Conservation (phyloP, 2,113 vertebrate species). For the Protobothrops mucrosquamatus region DNA sequence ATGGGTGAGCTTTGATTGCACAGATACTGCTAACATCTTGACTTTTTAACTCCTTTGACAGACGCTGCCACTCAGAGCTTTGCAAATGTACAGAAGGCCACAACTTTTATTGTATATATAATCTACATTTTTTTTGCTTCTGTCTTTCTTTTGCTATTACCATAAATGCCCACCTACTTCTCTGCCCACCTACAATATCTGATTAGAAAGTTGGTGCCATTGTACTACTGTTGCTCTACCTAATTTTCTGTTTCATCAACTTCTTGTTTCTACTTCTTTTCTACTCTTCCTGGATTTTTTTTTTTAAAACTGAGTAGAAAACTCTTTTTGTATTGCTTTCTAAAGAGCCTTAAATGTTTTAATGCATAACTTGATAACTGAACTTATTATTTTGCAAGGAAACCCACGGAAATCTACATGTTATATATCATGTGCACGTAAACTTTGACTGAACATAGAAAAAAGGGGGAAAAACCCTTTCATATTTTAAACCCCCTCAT, state of each 20-base stretch:
- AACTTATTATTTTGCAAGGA: neutral
- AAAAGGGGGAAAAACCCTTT: neutral
- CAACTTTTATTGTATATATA: neutral
- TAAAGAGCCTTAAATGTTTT: neutral
- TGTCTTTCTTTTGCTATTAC: neutral
- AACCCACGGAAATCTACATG: neutral
- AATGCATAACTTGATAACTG: neutral
- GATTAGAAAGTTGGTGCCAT: neutral
- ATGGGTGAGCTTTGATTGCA: neutral
- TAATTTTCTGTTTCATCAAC: neutral
- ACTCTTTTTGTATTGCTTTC: neutral
- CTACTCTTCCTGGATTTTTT: neutral
- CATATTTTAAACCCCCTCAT: neutral
- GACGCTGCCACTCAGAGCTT: neutral
- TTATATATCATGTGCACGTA: neutral
- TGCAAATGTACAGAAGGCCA: neutral
- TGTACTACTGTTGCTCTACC: neutral
- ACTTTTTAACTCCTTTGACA: neutral
- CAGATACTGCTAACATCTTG: neutral
- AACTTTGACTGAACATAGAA: neutral
- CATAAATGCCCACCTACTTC: neutral
- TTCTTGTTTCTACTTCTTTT: neutral
- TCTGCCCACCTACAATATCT: neutral
- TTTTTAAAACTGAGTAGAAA: neutral
- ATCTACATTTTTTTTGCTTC: neutral